Percentiles rank a stretch among this genome's conserved stretches.
Conservation (phyloP, 2,888 invertebrate genomes). For the Caenorhabditis zanzibari region DNA sequence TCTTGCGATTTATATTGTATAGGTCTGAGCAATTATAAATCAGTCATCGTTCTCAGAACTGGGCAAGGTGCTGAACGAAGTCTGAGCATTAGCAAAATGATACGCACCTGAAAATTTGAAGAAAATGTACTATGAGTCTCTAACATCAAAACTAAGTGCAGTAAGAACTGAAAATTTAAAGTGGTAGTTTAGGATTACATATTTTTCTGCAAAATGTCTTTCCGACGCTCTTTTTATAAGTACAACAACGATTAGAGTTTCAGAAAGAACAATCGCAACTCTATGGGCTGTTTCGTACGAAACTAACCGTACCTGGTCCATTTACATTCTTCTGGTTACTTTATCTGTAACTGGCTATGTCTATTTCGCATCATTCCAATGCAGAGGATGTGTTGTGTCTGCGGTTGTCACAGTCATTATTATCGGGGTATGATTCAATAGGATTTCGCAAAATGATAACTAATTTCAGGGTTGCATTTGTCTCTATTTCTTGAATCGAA, state of each 20-base stretch:
- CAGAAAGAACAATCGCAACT: slow-evolving; percentile 51
- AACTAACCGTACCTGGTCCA: slow-evolving; percentile 40
- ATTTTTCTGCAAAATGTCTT: neutral
- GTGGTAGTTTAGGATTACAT: neutral
- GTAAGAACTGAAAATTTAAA: neutral
- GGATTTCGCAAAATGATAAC: neutral
- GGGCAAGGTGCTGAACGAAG: too few relatives aligned
- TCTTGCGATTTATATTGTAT: too few relatives aligned
- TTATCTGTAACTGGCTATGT: slow-evolving; percentile 34
- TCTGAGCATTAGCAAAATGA: too few relatives aligned
- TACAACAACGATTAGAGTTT: neutral
- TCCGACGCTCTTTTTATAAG: neutral
- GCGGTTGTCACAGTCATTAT: slow-evolving; percentile 42
- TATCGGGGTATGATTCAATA: slow-evolving; percentile 22
- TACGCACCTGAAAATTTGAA: too few relatives aligned
- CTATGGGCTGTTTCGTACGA: slow-evolving; percentile 52
- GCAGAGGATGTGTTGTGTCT: slow-evolving; percentile 41
- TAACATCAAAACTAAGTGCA: neutral
- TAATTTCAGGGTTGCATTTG: slow-evolving; percentile 29
- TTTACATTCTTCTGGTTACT: slow-evolving; percentile 16
- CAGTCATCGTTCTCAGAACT: too few relatives aligned
- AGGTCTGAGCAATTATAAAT: too few relatives aligned
- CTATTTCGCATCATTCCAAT: slow-evolving; percentile 32
- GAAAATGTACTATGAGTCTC: neutral
- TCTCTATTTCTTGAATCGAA: slow-evolving; percentile 53